phyloP scores from a whole-genome alignment of 2,113 vertebrate genomes.

The Pyrgilauda ruficollis region DNA sequence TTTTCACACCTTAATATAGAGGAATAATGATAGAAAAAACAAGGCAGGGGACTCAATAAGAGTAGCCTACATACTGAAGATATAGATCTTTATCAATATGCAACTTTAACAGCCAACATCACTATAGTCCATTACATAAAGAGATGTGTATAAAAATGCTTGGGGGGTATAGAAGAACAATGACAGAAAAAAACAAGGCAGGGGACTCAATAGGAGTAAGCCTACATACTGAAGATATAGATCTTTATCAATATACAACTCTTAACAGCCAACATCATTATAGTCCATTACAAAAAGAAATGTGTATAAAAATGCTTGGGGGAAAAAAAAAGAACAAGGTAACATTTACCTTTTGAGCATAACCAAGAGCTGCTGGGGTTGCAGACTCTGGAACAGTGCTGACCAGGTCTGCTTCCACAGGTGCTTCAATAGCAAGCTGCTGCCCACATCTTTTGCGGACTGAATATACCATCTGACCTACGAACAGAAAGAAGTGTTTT shows the following conservation, averaged over 20 bases:
- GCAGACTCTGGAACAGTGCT: conserved; percentile 98
- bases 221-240: accelerated
- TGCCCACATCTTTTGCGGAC: conserved; percentile 91
- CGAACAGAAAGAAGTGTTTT: background rate
- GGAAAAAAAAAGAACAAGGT: background rate
- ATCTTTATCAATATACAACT: background rate
- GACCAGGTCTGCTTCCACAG: conserved; percentile 91
- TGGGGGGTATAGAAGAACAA: background rate
- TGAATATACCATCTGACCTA: conserved; percentile 98
- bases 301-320: background rate
- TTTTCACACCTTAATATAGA: background rate
- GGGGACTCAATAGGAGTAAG: background rate
- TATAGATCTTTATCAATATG: background rate
- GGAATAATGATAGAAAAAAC: background rate
- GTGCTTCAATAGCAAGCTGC: conserved; percentile 92
- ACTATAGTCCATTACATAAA: background rate
- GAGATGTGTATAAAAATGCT: background rate
- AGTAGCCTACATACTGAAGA: accelerated
- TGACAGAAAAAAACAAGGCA: background rate
- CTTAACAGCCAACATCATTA: background rate
- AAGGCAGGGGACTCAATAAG: background rate
- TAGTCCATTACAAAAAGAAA: background rate
- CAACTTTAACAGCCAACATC: background rate
- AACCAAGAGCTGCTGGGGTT: conserved; percentile 94
- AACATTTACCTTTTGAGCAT: conserved; percentile 84